Base-by-base conservation (phyloP, 2,797 vertebrate genomes). In the Streptopelia turtur region DNA sequence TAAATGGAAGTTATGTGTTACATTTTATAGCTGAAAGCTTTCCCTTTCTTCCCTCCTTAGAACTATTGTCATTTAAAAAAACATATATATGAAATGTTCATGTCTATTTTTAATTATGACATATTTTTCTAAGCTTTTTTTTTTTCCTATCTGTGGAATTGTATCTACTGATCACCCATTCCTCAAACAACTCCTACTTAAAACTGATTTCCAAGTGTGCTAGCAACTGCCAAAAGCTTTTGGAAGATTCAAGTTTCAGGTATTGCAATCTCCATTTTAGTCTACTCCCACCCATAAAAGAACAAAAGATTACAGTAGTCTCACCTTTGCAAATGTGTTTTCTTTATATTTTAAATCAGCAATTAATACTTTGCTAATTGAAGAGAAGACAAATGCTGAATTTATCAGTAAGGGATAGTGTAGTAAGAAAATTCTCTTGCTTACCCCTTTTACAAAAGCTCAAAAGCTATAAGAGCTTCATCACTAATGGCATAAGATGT, bases 171-270 rank as follows among this genome's bases (percentile, higher is more conserved):
- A 15, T 61, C 22, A 61, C 13, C 6, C 11, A 5, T 61, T 89
- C 22, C 25, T 65, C 45, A 77, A 77, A 57, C 4, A 50, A 64
- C 13, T 74, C 22, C 18, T 53, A 15, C 56, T 78, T 69, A 53
- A 57, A 77, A 83, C 3, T 57, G 20, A 35, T 61, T 91, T 81
- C 15, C 4, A 37, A 6, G 31, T 71, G 37, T 52, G 9, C n/a
- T 74, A 64, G 50, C 25, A 87, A 43, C 9, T 0, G 0, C 24
- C 75, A 17, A 33, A 60, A 68, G 0, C 3, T 52, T 71, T 56
- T 43, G 47, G 50, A 65, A 69, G 39, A 39, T 39, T 39, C 39
- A 39, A 5, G 39, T 39, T 39, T 39, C 39, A 39, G 39, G 18
- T 43, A 24, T 28, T 18, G 6, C 4, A 10, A 5, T 64, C 41